Conservation (phyloP, 2,888 invertebrate genomes). For the Leptopilina myrica region DNA sequence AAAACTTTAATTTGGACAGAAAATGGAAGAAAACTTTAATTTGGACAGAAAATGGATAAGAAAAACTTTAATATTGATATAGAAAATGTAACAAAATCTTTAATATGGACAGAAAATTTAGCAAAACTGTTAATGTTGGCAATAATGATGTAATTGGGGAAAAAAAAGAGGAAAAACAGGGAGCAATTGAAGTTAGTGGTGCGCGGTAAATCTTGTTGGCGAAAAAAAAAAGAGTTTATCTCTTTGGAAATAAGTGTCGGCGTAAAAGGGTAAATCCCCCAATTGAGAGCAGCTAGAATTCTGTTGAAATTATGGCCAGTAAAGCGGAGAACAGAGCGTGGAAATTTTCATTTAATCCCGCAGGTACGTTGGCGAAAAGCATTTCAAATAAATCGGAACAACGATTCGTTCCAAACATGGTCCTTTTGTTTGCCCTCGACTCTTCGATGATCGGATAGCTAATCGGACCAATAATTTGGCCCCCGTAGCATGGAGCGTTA, state of each 20-base stretch:
- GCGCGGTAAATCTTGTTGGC: neutral
- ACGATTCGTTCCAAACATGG: slow-evolving; percentile 15
- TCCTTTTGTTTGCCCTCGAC: slow-evolving; percentile 26
- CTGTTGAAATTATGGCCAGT: slow-evolving; percentile 16
- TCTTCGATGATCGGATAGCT: slow-evolving; percentile 33
- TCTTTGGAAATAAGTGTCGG: slow-evolving; percentile 24
- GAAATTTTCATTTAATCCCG: slow-evolving; percentile 40
- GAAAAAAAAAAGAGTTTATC: slow-evolving; percentile 15
- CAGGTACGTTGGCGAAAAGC: slow-evolving; percentile 22
- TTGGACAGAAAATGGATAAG: too few relatives aligned
- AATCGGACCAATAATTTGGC: slow-evolving; percentile 31
- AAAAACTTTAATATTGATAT: too few relatives aligned
- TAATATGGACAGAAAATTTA: too few relatives aligned
- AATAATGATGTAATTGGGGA: too few relatives aligned
- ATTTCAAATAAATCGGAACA: slow-evolving; percentile 23
- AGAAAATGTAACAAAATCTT: too few relatives aligned
- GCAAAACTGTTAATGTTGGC: too few relatives aligned
- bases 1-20: too few relatives aligned
- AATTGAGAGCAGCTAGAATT: slow-evolving; percentile 10
- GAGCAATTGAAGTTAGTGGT: neutral
- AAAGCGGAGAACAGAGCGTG: slow-evolving; percentile 18
- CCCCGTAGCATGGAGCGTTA: neutral
- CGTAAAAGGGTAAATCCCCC: slow-evolving; percentile 29
- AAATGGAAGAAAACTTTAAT: too few relatives aligned
- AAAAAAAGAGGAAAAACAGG: too few relatives aligned